Evolutionary conservation across 2,797 vertebrate species (phyloP).

Genomic region (Onychomys leucogaster): DNA sequence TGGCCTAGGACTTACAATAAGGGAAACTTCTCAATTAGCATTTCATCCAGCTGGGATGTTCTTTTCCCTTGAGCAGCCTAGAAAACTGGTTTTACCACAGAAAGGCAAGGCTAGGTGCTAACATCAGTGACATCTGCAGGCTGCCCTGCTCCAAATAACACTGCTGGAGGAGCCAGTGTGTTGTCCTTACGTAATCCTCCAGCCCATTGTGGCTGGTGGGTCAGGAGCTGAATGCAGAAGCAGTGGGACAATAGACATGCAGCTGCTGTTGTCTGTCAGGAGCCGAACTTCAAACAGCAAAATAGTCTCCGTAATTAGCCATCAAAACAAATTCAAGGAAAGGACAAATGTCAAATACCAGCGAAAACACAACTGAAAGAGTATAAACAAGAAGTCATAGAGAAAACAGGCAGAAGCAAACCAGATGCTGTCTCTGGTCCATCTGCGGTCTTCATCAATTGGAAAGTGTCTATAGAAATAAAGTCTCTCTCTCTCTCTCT

Average conservation of each 20-base stretch:
- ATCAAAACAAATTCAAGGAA: conserved; percentile 52
- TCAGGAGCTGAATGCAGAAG: not conserved
- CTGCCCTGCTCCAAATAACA: not conserved
- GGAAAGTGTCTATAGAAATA: not conserved
- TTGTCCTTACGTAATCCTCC: not conserved
- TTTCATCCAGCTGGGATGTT: not conserved
- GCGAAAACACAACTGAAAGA: not conserved
- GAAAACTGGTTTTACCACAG: not conserved
- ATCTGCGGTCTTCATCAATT: not conserved
- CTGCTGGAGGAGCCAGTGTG: not conserved
- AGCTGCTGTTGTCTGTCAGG: not conserved
- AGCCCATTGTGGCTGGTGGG: not conserved
- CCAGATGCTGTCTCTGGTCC: not conserved
- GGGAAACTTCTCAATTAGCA: not conserved
- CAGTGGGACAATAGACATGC: not conserved
- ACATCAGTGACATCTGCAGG: not conserved
- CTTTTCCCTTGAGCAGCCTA: not conserved
- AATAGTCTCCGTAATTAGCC: conserved; percentile 40
- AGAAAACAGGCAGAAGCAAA: not conserved
- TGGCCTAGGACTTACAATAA: not conserved
- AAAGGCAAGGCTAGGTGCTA: not conserved
- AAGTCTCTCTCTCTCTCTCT: not conserved
- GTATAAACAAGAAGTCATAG: not conserved
- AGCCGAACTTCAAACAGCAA: not conserved
- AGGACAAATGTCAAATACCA: conserved; percentile 43